Conservation (phyloP, 2,797 vertebrate genomes). For the Limosa lapponica region DNA sequence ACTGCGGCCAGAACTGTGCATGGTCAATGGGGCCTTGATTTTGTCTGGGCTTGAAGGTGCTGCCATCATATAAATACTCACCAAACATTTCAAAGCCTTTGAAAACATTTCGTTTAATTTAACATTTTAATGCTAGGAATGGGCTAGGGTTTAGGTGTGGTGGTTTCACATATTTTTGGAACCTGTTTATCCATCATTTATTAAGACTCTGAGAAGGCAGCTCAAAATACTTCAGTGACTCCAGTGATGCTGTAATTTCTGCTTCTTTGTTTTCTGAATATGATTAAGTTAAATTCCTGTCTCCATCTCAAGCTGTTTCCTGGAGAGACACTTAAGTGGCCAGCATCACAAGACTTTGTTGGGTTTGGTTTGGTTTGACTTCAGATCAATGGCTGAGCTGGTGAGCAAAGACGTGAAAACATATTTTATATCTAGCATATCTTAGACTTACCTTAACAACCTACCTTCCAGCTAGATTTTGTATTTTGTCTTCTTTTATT, state of each 20-base stretch:
- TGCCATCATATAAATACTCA: not conserved
- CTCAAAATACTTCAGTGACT: constrained; percentile 48
- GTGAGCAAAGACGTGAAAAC: not conserved
- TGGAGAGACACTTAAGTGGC: not conserved
- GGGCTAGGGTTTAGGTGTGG: constrained; percentile 57
- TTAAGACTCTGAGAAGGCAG: constrained; percentile 54
- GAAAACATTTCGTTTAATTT: constrained; percentile 14
- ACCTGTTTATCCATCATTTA: constrained; percentile 66
- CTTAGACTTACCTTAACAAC: not conserved
- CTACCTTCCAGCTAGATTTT: not conserved
- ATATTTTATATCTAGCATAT: not conserved
- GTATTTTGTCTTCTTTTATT: not conserved
- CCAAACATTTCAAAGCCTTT: constrained; percentile 25
- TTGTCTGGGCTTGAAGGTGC: not conserved
- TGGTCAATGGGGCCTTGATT: not conserved
- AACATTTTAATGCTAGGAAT: constrained; percentile 54
- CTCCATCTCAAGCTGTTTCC: constrained; percentile 23
- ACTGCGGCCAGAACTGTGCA: not conserved
- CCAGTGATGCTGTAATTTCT: constrained; percentile 42
- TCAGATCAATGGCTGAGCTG: not conserved
- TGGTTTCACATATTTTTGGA: constrained; percentile 68
- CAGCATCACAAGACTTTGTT: not conserved
- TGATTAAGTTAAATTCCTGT: constrained; percentile 17
- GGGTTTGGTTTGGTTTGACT: not conserved
- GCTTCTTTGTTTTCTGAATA: constrained; percentile 46